phyloP scores from a whole-genome alignment of 2,113 vertebrate genomes.

The Myrmophylax atrothorax region DNA sequence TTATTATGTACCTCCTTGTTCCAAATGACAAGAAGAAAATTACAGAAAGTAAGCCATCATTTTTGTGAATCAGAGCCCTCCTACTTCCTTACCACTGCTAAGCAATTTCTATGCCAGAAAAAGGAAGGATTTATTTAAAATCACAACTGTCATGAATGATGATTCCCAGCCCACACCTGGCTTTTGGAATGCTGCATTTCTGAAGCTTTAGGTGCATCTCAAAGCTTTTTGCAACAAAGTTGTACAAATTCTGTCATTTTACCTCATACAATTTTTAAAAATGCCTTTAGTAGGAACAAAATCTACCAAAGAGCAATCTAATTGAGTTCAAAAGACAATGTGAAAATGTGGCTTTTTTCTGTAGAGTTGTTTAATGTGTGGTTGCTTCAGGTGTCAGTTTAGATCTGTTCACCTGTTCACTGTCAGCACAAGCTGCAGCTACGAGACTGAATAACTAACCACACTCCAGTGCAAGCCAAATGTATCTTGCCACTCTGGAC shows the following conservation, averaged over 20 bases:
- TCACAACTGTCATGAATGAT: conserved; percentile 53
- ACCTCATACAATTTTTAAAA: not conserved
- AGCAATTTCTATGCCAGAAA: conserved; percentile 52
- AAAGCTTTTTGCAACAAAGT: not conserved
- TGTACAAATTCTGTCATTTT: not conserved
- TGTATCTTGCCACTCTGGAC: not conserved
- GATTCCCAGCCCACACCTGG: conserved; percentile 53
- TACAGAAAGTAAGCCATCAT: conserved; percentile 53
- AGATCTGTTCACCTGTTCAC: not conserved
- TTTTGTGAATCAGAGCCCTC: conserved; percentile 64
- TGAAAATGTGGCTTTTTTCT: not conserved
- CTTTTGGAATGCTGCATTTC: conserved; percentile 28
- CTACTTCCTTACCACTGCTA: conserved; percentile 54
- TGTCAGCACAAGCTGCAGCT: not conserved
- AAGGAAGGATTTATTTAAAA: conserved; percentile 65
- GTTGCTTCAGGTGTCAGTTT: not conserved
- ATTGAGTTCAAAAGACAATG: not conserved
- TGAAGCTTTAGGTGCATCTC: conserved; percentile 31
- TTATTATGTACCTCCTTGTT: conserved; percentile 55
- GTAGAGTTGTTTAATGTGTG: not conserved
- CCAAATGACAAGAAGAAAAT: conserved; percentile 61
- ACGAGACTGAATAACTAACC: not conserved
- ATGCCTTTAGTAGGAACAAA: not conserved
- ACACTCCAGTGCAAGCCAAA: not conserved
- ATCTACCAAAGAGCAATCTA: not conserved